A percentile compares a stretch with the other conserved stretches of the same genome.
These are phyloP conservation scores for Turritopsis rubra DNA, from an alignment of 30 jellyfish, hydroid and myxozoan genomes.

Conservation along the genomic window DNA sequence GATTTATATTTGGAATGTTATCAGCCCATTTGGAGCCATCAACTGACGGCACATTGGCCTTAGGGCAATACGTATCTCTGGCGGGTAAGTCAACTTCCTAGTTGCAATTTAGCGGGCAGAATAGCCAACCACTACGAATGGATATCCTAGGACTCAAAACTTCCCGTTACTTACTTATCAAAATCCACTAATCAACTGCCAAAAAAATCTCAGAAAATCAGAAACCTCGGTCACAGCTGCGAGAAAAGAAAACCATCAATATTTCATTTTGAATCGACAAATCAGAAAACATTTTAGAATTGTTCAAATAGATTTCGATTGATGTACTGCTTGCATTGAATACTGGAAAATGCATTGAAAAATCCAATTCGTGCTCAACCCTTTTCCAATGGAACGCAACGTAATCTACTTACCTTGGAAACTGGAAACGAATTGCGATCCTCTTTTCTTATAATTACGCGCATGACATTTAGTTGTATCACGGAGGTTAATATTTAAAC, in stretches of 20 bases:
- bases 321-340: neutral
- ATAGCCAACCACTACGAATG: no score
- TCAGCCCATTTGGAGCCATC: no score
- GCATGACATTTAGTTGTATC: neutral
- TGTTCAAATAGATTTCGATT: neutral
- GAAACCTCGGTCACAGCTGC: neutral
- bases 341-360: neutral
- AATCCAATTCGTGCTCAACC: neutral
- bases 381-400: neutral
- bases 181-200: no score
- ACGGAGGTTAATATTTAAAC: neutral
- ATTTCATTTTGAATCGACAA: neutral
- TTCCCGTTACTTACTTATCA: no score
- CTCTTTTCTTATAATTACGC: neutral
- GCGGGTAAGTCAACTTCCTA: no score
- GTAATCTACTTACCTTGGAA: neutral
- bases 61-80: no score
- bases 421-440: neutral
- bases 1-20: no score
- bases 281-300: neutral
- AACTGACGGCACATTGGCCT: no score
- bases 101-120: no score
- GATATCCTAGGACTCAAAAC: no score
- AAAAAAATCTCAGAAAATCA: neutral
- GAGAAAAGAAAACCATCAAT: neutral